A percentile compares a stretch with the other conserved stretches of the same genome.
These are phyloP conservation scores for Epinephelus lanceolatus DNA, from an alignment of 2,113 vertebrate species.

Conservation along the genomic window DNA sequence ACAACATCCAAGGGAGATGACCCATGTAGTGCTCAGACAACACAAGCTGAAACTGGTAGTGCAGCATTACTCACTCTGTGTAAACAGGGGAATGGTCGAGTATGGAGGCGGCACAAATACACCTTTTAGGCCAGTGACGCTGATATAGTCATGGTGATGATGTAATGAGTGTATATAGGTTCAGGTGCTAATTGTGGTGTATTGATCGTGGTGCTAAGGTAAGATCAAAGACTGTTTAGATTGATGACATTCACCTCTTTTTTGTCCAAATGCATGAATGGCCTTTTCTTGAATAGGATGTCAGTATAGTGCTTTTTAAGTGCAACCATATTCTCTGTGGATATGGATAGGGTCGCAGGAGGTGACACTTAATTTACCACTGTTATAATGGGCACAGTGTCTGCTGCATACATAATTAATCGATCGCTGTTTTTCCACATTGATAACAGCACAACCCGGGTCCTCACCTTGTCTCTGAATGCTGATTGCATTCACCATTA, in stretches of 20 bases:
- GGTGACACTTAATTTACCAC: slow-evolving; percentile 74
- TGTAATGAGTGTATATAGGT: neutral
- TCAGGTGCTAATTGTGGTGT: neutral
- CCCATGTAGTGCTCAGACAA: slow-evolving; percentile 60
- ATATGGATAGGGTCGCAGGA: slow-evolving; percentile 49
- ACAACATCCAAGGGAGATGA: slow-evolving; percentile 59
- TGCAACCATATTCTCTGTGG: slow-evolving; percentile 24
- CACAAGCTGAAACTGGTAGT: slow-evolving; percentile 64
- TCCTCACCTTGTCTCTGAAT: slow-evolving; percentile 55
- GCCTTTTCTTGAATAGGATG: slow-evolving; percentile 43
- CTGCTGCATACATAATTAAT: slow-evolving; percentile 80
- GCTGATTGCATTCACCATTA: slow-evolving; percentile 38
- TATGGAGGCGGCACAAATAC: neutral
- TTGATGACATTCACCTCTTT: slow-evolving; percentile 29
- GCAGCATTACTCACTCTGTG: slow-evolving; percentile 62
- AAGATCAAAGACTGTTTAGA: slow-evolving; percentile 45
- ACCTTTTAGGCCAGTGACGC: slow-evolving; percentile 13
- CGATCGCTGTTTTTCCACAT: slow-evolving; percentile 56
- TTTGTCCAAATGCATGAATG: slow-evolving; percentile 47
- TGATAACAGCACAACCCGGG: slow-evolving; percentile 52
- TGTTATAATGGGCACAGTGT: slow-evolving; percentile 63
- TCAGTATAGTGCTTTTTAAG: slow-evolving; percentile 33
- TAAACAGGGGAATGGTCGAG: slow-evolving; percentile 54
- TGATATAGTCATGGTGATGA: slow-evolving; percentile 30
- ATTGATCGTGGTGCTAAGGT: slow-evolving; percentile 20